Evolutionary conservation across 2,888 invertebrate species (phyloP), one percentile per base, ranked within the genome.

Genomic region (Heliconius cydno): DNA sequence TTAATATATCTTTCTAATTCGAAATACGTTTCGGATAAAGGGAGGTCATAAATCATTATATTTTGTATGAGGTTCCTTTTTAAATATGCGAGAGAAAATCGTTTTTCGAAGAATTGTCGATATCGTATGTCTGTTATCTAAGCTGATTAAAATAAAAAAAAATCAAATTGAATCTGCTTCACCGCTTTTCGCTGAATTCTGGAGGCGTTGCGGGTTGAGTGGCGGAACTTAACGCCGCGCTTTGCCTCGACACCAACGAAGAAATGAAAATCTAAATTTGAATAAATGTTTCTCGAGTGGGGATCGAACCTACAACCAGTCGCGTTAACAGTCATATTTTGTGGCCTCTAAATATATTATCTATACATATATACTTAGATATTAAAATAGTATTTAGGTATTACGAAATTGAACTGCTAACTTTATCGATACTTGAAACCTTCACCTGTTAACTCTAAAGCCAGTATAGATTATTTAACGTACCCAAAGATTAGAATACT

Each of bases 1-100:
- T 94, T 94, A 94, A 94, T 94, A 94, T 94, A 94, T 94, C 94
- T 94, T 93, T 94, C 94, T 94, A 94, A 95, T 94, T 94, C 91
- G 93, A 93, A 95, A 95, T 94, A 94, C 92, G 94, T 94, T 94
- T 90, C 90, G 93, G 90, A 94, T 94, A 94, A 94, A 94, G 88
- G 94, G 91, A 87, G 87, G 90, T 91, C 94, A 93, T 95, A 94
- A 94, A 94, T 94, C 94, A 94, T 93, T 92, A 88, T 90, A 87
- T 88, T 87, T 85, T 87, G 92, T 89, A 91, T 89, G 88, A 90
- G 90, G 91, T 91, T 88, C 88, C 85, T 89, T 92, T 84, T 92
- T 89, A 90, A 91, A 92, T 91, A 88, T 88, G 89, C 89, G 90
- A 90, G 88, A 88, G 91, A 91, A 92, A 91, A 90, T 90, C 88